Evolutionary conservation across 2,797 vertebrate genomes (phyloP), one percentile per base, ranked within the genome.

Genomic region (Anabas testudineus): DNA sequence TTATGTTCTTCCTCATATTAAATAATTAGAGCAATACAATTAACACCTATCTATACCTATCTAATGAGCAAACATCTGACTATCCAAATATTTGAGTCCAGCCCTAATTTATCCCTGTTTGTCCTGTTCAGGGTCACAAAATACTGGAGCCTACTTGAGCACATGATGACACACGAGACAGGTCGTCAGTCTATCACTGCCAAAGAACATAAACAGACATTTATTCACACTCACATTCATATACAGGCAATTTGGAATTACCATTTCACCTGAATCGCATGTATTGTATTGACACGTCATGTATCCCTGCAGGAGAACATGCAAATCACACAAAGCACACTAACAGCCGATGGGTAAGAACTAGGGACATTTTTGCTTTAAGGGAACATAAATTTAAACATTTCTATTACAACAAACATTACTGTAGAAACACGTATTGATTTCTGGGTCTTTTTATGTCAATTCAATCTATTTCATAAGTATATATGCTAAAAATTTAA

Each of bases 121-220:
- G 49, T 28, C 3, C 28, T 69, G 30, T 39, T 60, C 72, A 70
- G 49, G 67, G 67, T 55, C 72, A 60, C 46, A 18, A 14, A 61
- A 22, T n/a, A 12, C 13, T 9, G 19, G 7, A 56, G 16, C 21
- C 22, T 36, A 9, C 46, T 34, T 28, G 30, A 46, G 56, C 16
- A n/a, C 6, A 34, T 28, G 45, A 62, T 39, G 24, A 32, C 3
- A 24, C 42, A n/a, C 21, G 55, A 70, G n/a, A 19, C 43, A 4
- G 9, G 21, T 32, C 6, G 2, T 16, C 30, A 22, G n/a, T 65
- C 39, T 18, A 1, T 67, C 53, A 62, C 22, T 45, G 39, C 64
- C 46, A 10, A 45, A 45, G 47, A 39, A 61, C 49, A 43, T 12
- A 34, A 58, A 21, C 18, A 39, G 36, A 41, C 42, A 57, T 24